phyloP scores from a whole-genome alignment of 1,140 invertebrate genomes.

The Trypoxylus dichotomus region DNA sequence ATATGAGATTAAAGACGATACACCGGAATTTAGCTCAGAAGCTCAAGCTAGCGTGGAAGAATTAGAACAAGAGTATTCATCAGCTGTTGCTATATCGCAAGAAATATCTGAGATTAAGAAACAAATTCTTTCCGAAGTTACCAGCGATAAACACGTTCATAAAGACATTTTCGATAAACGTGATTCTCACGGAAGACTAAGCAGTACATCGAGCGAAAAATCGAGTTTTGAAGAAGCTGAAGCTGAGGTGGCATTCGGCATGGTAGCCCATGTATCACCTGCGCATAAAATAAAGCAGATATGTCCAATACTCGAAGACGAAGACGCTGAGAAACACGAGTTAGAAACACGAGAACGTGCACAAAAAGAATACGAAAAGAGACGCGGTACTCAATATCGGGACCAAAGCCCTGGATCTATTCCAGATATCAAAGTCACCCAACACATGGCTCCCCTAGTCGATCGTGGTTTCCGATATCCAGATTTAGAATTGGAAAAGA shows the following conservation, averaged over 20 bases:
- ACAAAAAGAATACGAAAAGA: constrained; percentile 55
- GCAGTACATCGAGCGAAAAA: constrained; percentile 51
- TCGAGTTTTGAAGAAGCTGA: constrained; percentile 56
- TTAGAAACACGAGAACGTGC: constrained; percentile 54
- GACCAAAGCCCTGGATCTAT: constrained; percentile 59
- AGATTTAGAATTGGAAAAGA: constrained; percentile 55
- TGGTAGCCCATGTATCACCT: constrained; percentile 54
- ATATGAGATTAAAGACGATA: constrained; percentile 52
- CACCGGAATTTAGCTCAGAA: constrained; percentile 46
- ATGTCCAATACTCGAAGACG: constrained; percentile 59
- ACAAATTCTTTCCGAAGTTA: constrained; percentile 34
- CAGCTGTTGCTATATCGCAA: constrained; percentile 36
- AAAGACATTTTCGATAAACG: constrained; percentile 49
- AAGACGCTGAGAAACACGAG: constrained; percentile 58
- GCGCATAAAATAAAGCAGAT: constrained; percentile 52
- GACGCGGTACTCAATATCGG: constrained; percentile 51
- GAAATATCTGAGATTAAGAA: constrained; percentile 34
- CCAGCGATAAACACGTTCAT: constrained; percentile 30
- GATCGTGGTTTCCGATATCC: constrained; percentile 57
- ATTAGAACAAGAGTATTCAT: constrained; percentile 44
- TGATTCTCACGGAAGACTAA: constrained; percentile 50
- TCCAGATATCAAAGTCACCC: constrained; percentile 70
- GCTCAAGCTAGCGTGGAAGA: constrained; percentile 39
- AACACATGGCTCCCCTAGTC: constrained; percentile 60
- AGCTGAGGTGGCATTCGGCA: constrained; percentile 57